Conservation (phyloP, 2,113 vertebrate genomes). For the Osmerus eperlanus region DNA sequence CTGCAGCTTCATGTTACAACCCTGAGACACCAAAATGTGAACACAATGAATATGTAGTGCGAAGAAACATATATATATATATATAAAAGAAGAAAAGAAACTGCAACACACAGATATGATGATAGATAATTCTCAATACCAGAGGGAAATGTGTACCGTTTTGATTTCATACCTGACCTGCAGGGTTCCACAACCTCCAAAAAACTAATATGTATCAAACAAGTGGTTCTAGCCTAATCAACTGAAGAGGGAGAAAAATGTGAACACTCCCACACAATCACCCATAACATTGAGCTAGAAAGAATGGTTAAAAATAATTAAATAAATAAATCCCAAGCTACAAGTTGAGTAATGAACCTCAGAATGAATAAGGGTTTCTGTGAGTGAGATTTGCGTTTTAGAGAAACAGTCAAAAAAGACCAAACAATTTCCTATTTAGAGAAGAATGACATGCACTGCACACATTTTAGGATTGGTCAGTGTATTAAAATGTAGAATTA, state of each 20-base stretch:
- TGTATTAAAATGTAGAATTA: slow-evolving; percentile 29
- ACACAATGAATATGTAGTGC: slow-evolving; percentile 26
- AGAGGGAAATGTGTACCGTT: slow-evolving; percentile 19
- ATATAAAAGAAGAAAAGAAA: background rate
- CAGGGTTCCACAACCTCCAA: slow-evolving; percentile 51
- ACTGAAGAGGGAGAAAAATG: background rate
- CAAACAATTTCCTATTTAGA: slow-evolving; percentile 9
- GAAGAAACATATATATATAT: background rate
- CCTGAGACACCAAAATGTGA: slow-evolving; percentile 50
- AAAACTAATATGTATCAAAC: slow-evolving; percentile 4
- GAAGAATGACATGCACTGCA: slow-evolving; percentile 18
- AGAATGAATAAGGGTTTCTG: slow-evolving; percentile 29
- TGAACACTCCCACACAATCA: slow-evolving; percentile 5
- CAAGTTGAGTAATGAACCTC: slow-evolving; percentile 23
- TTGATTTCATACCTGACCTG: slow-evolving; percentile 48
- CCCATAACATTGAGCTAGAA: background rate
- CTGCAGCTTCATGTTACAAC: slow-evolving; percentile 31
- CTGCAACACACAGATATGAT: slow-evolving; percentile 19
- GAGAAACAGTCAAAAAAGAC: slow-evolving; percentile 8
- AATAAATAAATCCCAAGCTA: slow-evolving; percentile 25
- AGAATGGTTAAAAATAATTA: slow-evolving; percentile 16
- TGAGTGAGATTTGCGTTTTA: slow-evolving; percentile 8
- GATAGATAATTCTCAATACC: slow-evolving; percentile 7
- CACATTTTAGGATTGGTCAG: slow-evolving; percentile 50
- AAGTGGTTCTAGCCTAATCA: background rate